Conservation (phyloP, 2,797 vertebrate genomes). For the Poeciliopsis presidionis region DNA sequence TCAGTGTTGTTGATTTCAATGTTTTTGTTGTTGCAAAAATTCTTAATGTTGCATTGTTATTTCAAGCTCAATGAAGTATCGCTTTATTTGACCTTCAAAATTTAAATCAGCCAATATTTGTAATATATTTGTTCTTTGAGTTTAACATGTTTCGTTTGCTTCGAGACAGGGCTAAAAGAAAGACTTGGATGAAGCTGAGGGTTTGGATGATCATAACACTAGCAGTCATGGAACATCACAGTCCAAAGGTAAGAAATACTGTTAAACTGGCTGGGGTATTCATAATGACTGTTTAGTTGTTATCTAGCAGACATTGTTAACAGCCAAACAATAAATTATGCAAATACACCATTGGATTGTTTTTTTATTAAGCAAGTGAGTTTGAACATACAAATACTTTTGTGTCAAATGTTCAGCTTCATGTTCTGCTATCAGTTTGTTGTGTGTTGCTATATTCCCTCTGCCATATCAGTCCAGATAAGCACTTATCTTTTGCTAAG, state of each 20-base stretch:
- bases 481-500: conserved; percentile 68
- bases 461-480: conserved; percentile 45
- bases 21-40: background rate
- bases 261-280: conserved; percentile 29
- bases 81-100: background rate
- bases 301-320: conserved; percentile 3
- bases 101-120: background rate
- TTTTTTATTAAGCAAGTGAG: background rate
- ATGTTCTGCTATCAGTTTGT: conserved; percentile 10
- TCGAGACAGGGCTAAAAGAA: conserved; percentile 41
- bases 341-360: background rate
- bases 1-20: background rate
- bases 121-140: background rate
- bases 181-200: conserved; percentile 42
- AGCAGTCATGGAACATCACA: conserved; percentile 38
- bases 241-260: conserved; percentile 42
- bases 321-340: background rate
- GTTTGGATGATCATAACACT: conserved; percentile 37
- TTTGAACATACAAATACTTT: background rate
- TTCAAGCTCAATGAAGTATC: background rate
- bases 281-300: conserved; percentile 11
- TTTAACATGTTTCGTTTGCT: conserved; percentile 3
- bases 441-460: conserved; percentile 13
- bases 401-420: background rate
- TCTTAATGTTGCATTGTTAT: background rate